phyloP scores from a whole-genome alignment of 2,113 vertebrate species.

The Aplodontia rufa region DNA sequence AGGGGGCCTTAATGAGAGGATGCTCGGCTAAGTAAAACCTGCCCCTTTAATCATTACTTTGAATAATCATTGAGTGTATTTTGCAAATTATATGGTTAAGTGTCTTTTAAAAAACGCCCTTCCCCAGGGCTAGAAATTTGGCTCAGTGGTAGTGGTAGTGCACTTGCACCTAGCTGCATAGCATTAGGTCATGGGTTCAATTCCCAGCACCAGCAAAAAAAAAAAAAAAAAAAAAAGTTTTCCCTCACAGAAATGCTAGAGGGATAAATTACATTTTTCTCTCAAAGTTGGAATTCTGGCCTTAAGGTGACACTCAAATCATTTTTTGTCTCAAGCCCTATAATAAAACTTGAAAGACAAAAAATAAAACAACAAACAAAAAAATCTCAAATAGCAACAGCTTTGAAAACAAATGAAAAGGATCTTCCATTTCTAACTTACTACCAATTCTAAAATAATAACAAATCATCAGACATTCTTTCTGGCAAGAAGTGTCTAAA shows the following conservation, averaged over 20 bases:
- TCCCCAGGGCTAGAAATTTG: no score
- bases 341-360: slow-evolving; percentile 23
- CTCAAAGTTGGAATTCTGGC: neutral
- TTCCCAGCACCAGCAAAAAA: no score
- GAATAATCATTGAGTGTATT: neutral
- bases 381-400: slow-evolving; percentile 6
- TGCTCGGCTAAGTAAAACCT: slow-evolving; percentile 3
- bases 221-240: neutral
- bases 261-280: neutral
- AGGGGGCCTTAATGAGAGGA: slow-evolving; percentile 9
- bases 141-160: no score
- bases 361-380: neutral
- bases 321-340: neutral
- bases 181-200: no score
- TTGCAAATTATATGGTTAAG: neutral
- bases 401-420: slow-evolving; percentile 13
- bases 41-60: neutral
- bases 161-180: no score
- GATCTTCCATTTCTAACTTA: slow-evolving; percentile 28
- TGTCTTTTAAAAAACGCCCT: slow-evolving; percentile 18
- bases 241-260: neutral
- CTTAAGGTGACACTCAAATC: neutral
- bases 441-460: slow-evolving; percentile 1
- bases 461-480: slow-evolving; percentile 39
- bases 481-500: slow-evolving; percentile 9